A percentile compares a stretch with the other conserved stretches of the same genome.
Evolutionary conservation across 2,888 invertebrate species (phyloP).

Genomic region (Harpalus rubripes): DNA sequence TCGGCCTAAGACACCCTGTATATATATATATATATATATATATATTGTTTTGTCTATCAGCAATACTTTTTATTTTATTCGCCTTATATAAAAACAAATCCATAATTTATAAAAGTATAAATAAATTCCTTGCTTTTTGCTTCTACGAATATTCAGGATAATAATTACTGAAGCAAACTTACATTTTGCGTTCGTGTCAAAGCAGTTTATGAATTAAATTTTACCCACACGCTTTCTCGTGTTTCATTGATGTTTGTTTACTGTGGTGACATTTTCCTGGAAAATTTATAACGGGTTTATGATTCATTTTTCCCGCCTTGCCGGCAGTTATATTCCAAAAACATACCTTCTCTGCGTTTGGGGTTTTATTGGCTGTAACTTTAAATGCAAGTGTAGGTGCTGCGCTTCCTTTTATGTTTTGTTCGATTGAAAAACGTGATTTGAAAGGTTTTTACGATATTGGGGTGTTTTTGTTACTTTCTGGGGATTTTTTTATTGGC

Average conservation of each 20-base stretch:
- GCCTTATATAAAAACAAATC: too few species aligned
- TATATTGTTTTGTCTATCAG: too few species aligned
- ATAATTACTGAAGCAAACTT: neutral
- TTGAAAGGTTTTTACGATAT: slow-evolving; percentile 57
- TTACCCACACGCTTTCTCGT: neutral
- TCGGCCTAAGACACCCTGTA: too few species aligned
- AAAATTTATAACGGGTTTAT: slow-evolving; percentile 21
- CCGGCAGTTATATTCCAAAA: slow-evolving; percentile 28
- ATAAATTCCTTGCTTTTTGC: too few species aligned
- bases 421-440: slow-evolving; percentile 56
- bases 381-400: slow-evolving; percentile 46
- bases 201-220: neutral
- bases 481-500: slow-evolving; percentile 45
- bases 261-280: neutral
- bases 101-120: too few species aligned
- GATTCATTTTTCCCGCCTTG: slow-evolving; percentile 21
- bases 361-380: slow-evolving; percentile 31
- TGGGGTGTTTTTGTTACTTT: slow-evolving; percentile 48
- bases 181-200: neutral
- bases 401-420: slow-evolving; percentile 51
- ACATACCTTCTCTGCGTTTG: slow-evolving; percentile 5
- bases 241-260: neutral
- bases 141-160: neutral
- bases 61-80: too few species aligned
- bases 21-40: too few species aligned